These are phyloP conservation scores for Watsonalla binaria DNA, from an alignment of 2,888 invertebrate species.

Conservation along the genomic window DNA sequence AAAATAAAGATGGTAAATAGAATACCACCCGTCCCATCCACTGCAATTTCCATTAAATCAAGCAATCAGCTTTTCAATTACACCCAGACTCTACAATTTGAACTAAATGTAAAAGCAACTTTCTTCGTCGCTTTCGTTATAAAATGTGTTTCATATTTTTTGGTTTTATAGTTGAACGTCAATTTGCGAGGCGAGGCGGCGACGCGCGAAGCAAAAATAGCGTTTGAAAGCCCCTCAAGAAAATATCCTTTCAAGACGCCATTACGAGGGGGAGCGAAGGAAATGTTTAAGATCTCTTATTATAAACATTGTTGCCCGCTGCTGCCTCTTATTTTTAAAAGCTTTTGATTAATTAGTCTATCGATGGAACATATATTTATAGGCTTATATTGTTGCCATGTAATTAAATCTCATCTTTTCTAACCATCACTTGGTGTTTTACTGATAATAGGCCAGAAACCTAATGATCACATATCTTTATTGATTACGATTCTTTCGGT, in stretches of 20 bases:
- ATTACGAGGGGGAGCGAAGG: slow-evolving; percentile 31
- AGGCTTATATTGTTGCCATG: no score
- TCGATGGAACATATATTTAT: slow-evolving; percentile 16
- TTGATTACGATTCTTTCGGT: no score
- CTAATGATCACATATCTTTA: no score
- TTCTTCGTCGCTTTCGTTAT: slow-evolving; percentile 10
- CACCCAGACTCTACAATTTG: background rate
- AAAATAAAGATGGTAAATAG: background rate
- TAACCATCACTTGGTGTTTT: no score
- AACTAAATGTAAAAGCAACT: slow-evolving; percentile 14
- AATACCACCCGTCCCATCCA: background rate
- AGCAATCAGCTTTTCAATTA: background rate
- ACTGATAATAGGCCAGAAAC: no score
- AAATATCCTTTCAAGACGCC: slow-evolving; percentile 41
- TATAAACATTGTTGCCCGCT: slow-evolving; percentile 15
- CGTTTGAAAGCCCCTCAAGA: slow-evolving; percentile 31
- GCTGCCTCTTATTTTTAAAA: slow-evolving; percentile 24
- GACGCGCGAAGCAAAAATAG: slow-evolving; percentile 38
- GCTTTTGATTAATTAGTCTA: slow-evolving; percentile 21
- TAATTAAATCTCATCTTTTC: no score
- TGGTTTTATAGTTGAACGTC: slow-evolving; percentile 41
- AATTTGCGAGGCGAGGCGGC: slow-evolving; percentile 40
- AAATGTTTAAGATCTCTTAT: slow-evolving; percentile 24
- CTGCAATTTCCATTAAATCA: background rate
- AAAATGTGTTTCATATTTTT: slow-evolving; percentile 33